These are phyloP conservation scores for Dione juno DNA, from an alignment of 2,888 invertebrate species.

Conservation along the genomic window DNA sequence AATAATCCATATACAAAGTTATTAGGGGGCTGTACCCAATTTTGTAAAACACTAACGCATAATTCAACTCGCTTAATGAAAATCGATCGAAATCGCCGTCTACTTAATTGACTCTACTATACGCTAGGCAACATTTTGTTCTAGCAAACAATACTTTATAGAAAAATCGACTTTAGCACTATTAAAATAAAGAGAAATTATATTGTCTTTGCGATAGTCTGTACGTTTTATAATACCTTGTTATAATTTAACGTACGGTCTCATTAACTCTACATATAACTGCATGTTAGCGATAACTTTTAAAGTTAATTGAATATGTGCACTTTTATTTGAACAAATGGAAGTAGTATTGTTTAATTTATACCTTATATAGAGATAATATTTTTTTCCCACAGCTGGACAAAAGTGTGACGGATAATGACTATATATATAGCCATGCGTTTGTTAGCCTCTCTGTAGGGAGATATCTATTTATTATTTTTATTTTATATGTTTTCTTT, in stretches of 20 bases:
- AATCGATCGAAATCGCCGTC: conserved; percentile 55
- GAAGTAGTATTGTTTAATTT: not conserved
- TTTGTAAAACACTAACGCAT: conserved; percentile 53
- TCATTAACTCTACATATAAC: conserved; percentile 40
- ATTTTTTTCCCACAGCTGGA: not conserved
- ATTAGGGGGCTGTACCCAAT: conserved; percentile 56
- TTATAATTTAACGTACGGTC: conserved; percentile 36
- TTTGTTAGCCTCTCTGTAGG: no score
- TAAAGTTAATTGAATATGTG: conserved; percentile 35
- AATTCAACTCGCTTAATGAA: conserved; percentile 55
- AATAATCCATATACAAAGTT: conserved; percentile 29
- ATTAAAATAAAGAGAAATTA: conserved; percentile 16
- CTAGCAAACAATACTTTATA: conserved; percentile 5
- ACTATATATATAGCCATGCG: no score
- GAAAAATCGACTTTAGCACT: conserved; percentile 17
- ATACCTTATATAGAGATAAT: not conserved
- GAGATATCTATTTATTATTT: not conserved
- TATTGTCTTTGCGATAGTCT: conserved; percentile 2
- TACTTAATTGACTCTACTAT: conserved; percentile 55
- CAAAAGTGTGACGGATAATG: not conserved
- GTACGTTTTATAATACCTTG: conserved; percentile 31
- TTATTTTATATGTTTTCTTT: no score
- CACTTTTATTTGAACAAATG: conserved; percentile 34
- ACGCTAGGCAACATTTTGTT: conserved; percentile 32
- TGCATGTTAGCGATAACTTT: conserved; percentile 34